phyloP scores from a whole-genome alignment of 1,140 invertebrate genomes.

The Branchinecta lynchi region DNA sequence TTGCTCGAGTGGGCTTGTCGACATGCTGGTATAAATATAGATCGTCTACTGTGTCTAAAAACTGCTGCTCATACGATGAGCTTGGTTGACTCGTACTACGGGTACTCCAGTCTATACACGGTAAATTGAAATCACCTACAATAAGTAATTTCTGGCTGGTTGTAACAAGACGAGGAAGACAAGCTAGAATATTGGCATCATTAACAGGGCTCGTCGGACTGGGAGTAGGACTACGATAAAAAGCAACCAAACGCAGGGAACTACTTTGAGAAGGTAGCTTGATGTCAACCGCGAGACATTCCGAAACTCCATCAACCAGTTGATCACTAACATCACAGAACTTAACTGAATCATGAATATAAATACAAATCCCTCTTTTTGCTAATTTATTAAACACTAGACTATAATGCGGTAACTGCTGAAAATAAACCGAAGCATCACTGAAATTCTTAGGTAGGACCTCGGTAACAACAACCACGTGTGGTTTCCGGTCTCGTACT shows the following conservation, averaged over 20 bases:
- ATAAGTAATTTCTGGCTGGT: background rate
- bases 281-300: background rate
- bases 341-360: background rate
- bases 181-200: background rate
- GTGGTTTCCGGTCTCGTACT: background rate
- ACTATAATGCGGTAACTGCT: background rate
- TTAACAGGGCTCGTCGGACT: background rate
- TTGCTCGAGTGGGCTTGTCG: background rate
- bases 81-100: constrained; percentile 8
- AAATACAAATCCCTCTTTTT: background rate
- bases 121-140: background rate
- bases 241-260: background rate
- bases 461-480: too few relatives aligned
- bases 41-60: constrained; percentile 1
- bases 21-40: constrained; percentile 4
- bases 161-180: background rate
- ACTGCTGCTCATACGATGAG: background rate
- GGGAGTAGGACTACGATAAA: background rate
- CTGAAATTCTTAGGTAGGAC: too few relatives aligned
- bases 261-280: background rate
- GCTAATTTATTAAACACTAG: background rate
- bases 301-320: background rate
- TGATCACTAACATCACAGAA: background rate
- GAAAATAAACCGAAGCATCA: background rate
- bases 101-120: constrained; percentile 9